A percentile compares a stretch with the other conserved stretches of the same genome.
Conservation (phyloP, 2,888 invertebrate genomes). For the Ethmia dodecea region DNA sequence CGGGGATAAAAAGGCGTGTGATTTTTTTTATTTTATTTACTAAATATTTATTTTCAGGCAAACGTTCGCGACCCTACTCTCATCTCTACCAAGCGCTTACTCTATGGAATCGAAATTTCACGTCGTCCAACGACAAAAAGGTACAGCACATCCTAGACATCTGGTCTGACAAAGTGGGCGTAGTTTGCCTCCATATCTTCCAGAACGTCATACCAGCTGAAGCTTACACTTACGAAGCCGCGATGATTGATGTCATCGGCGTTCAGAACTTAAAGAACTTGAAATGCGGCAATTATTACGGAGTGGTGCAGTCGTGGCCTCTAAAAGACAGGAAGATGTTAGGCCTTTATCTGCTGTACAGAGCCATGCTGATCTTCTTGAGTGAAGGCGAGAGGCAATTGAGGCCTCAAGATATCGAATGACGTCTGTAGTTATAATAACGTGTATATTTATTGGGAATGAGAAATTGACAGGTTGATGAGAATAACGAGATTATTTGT, state of each 20-base stretch:
- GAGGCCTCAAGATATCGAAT: slow-evolving; percentile 83
- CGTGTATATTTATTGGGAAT: too few species aligned
- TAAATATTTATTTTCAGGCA: too few species aligned
- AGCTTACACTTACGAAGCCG: slow-evolving; percentile 95
- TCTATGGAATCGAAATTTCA: slow-evolving; percentile 74
- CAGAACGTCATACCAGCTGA: slow-evolving; percentile 94
- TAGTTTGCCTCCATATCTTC: slow-evolving; percentile 93
- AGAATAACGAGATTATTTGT: neutral
- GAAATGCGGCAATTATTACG: slow-evolving; percentile 90
- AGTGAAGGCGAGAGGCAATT: slow-evolving; percentile 94
- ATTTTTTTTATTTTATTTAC: too few species aligned
- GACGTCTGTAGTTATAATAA: slow-evolving; percentile 24
- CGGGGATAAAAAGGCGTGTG: too few species aligned
- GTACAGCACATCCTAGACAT: slow-evolving; percentile 89
- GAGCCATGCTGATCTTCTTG: slow-evolving; percentile 89
- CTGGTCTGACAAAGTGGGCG: slow-evolving; percentile 90
- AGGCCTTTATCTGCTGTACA: slow-evolving; percentile 88
- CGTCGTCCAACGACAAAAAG: slow-evolving; percentile 75
- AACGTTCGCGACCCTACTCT: slow-evolving; percentile 90
- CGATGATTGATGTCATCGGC: slow-evolving; percentile 94
- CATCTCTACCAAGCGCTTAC: slow-evolving; percentile 94
- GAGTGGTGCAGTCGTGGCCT: slow-evolving; percentile 85
- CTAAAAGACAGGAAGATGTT: slow-evolving; percentile 82
- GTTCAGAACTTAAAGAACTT: slow-evolving; percentile 86
- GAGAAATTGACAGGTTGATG: too few species aligned